Evolutionary conservation across 2,797 vertebrate species (phyloP).

Genomic region (Micromesistius poutassou): DNA sequence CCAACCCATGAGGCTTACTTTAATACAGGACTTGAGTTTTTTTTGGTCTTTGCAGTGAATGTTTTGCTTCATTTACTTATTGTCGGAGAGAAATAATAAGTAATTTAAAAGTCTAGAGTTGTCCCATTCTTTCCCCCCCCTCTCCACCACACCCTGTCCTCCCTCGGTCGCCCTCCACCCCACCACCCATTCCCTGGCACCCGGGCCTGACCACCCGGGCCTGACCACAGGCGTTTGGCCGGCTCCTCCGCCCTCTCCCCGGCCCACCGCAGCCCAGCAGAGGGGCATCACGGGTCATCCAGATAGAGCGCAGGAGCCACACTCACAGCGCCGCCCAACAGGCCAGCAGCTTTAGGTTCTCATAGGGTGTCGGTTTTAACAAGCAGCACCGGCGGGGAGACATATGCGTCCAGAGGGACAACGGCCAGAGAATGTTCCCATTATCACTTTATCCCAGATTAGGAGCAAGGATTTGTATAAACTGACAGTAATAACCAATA

Average conservation of each 20-base stretch:
- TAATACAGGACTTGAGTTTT: constrained; percentile 60
- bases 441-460: background rate
- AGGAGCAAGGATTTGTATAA: constrained; percentile 1
- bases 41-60: too few relatives aligned
- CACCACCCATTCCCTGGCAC: constrained; percentile 34
- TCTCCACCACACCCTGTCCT: constrained; percentile 52
- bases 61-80: constrained; percentile 67
- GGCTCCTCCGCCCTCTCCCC: constrained; percentile 24
- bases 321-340: constrained; percentile 29
- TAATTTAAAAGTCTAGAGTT: constrained; percentile 52
- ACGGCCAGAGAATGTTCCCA: background rate
- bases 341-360: constrained; percentile 3
- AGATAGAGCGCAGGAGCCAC: constrained; percentile 26
- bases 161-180: constrained; percentile 56
- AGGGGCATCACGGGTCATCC: constrained; percentile 52
- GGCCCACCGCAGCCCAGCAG: constrained; percentile 43
- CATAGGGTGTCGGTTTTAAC: background rate
- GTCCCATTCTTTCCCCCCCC: constrained; percentile 14
- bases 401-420: background rate
- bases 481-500: background rate
- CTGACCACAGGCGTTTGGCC: background rate
- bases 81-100: constrained; percentile 61
- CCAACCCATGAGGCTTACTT: constrained; percentile 48
- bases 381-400: background rate
- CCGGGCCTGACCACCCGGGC: background rate